Conservation (phyloP, 2,888 invertebrate genomes). For the Leucozona laternaria region DNA sequence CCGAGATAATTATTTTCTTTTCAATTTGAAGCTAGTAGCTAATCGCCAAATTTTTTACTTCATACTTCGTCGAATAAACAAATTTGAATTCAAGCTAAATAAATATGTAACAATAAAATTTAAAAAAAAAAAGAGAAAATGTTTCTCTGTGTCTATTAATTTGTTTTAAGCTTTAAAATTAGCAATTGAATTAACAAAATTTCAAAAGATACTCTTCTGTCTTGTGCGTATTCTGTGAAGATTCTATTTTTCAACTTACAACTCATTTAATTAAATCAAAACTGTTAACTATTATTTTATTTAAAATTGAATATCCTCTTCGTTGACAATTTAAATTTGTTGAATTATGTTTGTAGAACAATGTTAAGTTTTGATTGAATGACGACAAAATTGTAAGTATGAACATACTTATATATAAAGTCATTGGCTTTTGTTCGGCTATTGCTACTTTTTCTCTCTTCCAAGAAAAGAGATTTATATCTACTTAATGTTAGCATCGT, state of each 20-base stretch:
- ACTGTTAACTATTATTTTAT: background rate
- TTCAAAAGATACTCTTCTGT: background rate
- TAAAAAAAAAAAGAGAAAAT: background rate
- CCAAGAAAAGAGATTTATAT: conserved; percentile 41
- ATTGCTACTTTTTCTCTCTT: conserved; percentile 44
- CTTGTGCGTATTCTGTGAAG: background rate
- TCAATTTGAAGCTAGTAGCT: too few species aligned
- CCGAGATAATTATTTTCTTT: too few species aligned
- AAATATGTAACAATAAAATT: background rate
- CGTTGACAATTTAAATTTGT: background rate
- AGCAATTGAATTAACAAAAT: background rate
- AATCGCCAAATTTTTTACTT: too few species aligned
- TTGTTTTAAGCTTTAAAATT: background rate
- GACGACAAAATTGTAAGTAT: conserved; percentile 29
- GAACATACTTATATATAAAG: background rate
- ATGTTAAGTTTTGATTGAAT: conserved; percentile 41
- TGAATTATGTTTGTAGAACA: conserved; percentile 35
- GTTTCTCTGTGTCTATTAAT: background rate
- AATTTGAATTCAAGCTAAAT: background rate
- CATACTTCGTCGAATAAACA: too few species aligned
- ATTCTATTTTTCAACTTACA: background rate
- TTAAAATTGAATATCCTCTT: background rate
- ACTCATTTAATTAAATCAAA: conserved; percentile 10
- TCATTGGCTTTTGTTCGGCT: conserved; percentile 60
- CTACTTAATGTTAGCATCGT: conserved; percentile 15